Evolutionary conservation across 2,797 vertebrate genomes (phyloP), one percentile per base, ranked within the genome.

Genomic region (Pseudomugil gertrudae): DNA sequence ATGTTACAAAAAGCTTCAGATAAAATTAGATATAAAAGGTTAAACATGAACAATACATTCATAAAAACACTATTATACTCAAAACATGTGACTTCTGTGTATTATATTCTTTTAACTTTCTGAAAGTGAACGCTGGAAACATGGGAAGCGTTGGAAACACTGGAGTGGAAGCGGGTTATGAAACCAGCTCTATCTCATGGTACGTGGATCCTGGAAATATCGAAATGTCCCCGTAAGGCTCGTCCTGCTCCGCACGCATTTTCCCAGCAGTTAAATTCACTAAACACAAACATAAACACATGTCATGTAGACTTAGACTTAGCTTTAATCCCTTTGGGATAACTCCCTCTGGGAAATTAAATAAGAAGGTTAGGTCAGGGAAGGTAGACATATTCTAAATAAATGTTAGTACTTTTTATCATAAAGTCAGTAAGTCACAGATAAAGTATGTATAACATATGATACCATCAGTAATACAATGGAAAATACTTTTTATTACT

Each of bases 171-270:
- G 35, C 24, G 9, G 17, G 32, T 61, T 47, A 73, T 33, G 13
- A 2, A 48, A 2, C 5, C 43, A 15, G 17, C 1, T 1, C 0
- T 17, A 1, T 1, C 1, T 68, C 61, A 0, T 59, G 2, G 1
- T 50, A 76, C 23, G 30, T 19, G 3, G 33, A 11, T 55, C 81
- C 70, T n/a, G 66, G 75, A 0, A 21, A 72, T 32, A 92, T 84
- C 9, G 8, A 6, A 29, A 93, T 91, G 76, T 87, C 83, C 0
- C 79, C 84, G 0, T 85, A 93, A 0, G 89, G 88, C 53, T 81
- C 26, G 0, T 43, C 15, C 79, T 93, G 92, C 71, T 83, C 61
- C 6, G n/a, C 91, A 1, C 5, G 3, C 1, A 92, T 0, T 32
- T 26, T 84, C 56, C 74, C 52, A 53, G 51, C 17, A 0, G 86